phyloP scores from a whole-genome alignment of 2,888 invertebrate genomes.

The Coenonympha arcania region DNA sequence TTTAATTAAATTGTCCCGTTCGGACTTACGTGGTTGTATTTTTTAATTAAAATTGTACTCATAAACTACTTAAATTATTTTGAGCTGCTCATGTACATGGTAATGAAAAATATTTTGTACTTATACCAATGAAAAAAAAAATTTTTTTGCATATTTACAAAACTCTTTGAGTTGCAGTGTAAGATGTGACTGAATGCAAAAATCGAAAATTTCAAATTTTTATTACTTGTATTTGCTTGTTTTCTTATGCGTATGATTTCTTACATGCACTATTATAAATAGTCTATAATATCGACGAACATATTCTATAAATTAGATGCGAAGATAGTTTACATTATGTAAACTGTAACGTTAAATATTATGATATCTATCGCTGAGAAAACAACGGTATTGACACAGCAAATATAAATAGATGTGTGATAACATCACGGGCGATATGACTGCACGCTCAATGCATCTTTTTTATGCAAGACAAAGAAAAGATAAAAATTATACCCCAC shows the following conservation, averaged over 20 bases:
- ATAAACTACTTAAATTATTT: too few relatives aligned
- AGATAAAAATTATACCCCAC: too few relatives aligned
- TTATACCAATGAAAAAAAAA: too few relatives aligned
- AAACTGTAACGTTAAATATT: constrained; percentile 29
- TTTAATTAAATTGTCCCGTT: constrained; percentile 24
- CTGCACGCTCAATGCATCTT: constrained; percentile 15
- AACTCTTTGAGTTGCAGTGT: too few relatives aligned
- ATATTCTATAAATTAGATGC: constrained; percentile 16
- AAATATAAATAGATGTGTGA: constrained; percentile 26
- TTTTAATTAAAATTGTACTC: not conserved
- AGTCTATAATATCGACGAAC: not conserved
- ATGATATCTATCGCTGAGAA: constrained; percentile 31
- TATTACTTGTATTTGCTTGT: too few relatives aligned
- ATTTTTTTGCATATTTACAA: too few relatives aligned
- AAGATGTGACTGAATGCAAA: too few relatives aligned
- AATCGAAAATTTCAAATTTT: too few relatives aligned
- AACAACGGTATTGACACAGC: constrained; percentile 34
- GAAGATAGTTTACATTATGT: constrained; percentile 18
- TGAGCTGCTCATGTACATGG: too few relatives aligned
- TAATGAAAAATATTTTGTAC: too few relatives aligned
- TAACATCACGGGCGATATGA: constrained; percentile 25
- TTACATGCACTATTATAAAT: too few relatives aligned
- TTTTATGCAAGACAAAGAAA: not conserved
- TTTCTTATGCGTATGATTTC: too few relatives aligned
- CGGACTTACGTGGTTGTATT: not conserved